A percentile compares a stretch with the other conserved stretches of the same genome.
phyloP scores from a whole-genome alignment of 2,797 vertebrate species.

The Sciurus carolinensis region DNA sequence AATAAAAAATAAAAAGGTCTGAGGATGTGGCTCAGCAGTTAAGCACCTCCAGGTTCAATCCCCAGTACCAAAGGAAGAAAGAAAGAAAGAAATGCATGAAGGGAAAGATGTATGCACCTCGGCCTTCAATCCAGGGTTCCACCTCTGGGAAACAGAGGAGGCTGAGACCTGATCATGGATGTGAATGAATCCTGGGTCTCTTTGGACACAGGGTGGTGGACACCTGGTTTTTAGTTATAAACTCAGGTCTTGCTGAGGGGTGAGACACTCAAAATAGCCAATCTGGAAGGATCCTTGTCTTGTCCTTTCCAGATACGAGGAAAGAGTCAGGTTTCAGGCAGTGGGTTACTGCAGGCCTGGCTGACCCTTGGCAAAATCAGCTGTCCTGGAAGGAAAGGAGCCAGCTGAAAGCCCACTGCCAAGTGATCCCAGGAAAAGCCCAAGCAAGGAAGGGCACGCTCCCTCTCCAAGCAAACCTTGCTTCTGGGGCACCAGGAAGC shows the following conservation, averaged over 20 bases:
- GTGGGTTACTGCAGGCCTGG: not conserved
- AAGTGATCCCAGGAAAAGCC: slow-evolving; percentile 69
- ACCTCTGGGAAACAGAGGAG: not conserved
- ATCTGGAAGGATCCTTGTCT: not conserved
- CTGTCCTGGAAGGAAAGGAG: slow-evolving; percentile 42
- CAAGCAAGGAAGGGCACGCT: slow-evolving; percentile 43
- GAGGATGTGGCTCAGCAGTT: no score
- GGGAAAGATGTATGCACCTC: not conserved
- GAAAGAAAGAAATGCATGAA: not conserved
- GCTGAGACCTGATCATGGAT: not conserved
- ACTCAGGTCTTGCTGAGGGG: slow-evolving; percentile 2
- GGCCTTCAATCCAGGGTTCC: not conserved
- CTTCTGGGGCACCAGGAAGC: slow-evolving; percentile 5
- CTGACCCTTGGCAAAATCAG: slow-evolving; percentile 25
- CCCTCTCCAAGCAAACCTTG: not conserved
- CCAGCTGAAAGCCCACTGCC: slow-evolving; percentile 15
- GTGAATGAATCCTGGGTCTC: not conserved
- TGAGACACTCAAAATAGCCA: not conserved
- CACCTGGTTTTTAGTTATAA: slow-evolving; percentile 23
- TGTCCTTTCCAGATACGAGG: not conserved
- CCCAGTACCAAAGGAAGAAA: no score
- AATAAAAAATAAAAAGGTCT: no score
- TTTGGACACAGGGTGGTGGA: not conserved
- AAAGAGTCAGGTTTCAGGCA: not conserved
- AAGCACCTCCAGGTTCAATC: no score